Base-by-base conservation (phyloP, 2,797 vertebrate genomes). In the Thunnus albacares region DNA sequence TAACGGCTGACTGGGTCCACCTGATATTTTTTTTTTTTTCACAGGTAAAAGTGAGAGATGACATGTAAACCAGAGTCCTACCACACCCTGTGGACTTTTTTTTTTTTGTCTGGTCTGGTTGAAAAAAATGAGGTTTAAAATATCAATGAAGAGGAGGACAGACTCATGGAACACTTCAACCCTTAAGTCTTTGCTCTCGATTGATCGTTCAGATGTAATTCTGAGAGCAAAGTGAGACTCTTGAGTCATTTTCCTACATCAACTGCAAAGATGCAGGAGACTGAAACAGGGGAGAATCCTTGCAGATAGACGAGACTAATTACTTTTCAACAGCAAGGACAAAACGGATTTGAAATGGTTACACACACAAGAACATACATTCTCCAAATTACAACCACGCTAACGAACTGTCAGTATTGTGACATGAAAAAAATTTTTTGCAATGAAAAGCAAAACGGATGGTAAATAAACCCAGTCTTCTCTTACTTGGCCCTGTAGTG, bases 41-140 rank as follows among this genome's bases (percentile, higher is more conserved):
- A 71, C 45, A 33, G 52, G 33, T 51, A 20, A 49, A 12, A 64
- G 6, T 33, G 57, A 64, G 20, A n/a, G 2, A 20, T 45, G 26
- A 62, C 9, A 43, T 41, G 28, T 53, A 58, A 75, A 81, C 67
- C 45, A 65, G 60, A 14, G 12, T 45, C 28, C 18, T 24, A 43
- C 41, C 13, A 43, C 38, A 38, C 35, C 11, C 35, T 28, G 38
- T 24, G 17, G 28, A 55, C 18, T 43, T 12, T 43, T 51, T 18
- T 51, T 51, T 43, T 24, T 67, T 33, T 20, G 45, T 51, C 22
- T 43, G 10, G 26, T 41, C 22, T 35, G 28, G 38, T 58, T 45
- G 59, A 41, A 28, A 74, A 28, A 74, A 55, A 10, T 22, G 33
- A 8, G 26, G 20, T 63, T 53, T 51, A 51, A 53, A 53, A 26